Conservation (phyloP, 2,113 vertebrate species). For the Coracopsis vasa region DNA sequence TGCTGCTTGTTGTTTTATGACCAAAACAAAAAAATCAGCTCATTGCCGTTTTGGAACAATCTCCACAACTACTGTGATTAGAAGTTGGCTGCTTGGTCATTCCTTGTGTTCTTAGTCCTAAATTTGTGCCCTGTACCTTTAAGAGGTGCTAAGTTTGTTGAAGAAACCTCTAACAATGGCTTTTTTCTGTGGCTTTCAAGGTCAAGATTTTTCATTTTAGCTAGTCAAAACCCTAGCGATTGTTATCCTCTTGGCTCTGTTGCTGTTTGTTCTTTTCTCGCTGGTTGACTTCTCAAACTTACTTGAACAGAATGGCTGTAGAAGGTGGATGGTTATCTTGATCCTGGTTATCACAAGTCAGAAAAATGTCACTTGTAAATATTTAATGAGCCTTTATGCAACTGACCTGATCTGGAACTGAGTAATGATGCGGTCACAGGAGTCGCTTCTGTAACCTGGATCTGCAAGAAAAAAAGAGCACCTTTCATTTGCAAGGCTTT, state of each 20-base stretch:
- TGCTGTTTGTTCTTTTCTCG: slow-evolving; percentile 12
- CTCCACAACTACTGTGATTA: not conserved
- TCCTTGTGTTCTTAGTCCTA: not conserved
- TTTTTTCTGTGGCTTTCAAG: not conserved
- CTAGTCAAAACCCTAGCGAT: not conserved
- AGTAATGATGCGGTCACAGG: not conserved
- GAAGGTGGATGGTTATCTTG: slow-evolving; percentile 39
- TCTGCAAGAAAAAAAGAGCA: not conserved
- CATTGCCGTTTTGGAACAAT: not conserved
- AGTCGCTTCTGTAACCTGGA: not conserved
- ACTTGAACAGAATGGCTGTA: not conserved
- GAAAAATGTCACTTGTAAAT: slow-evolving; percentile 55
- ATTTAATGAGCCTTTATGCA: slow-evolving; percentile 61
- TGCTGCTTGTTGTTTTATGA: not conserved
- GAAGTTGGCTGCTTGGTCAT: not conserved
- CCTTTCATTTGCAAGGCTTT: not conserved
- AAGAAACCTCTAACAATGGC: not conserved
- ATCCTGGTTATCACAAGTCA: slow-evolving; percentile 36
- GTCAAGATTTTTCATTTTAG: not conserved
- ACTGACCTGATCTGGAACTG: not conserved
- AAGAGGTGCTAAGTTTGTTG: not conserved
- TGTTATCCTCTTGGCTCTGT: not conserved
- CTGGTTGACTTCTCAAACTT: slow-evolving; percentile 8
- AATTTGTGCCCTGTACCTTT: not conserved
- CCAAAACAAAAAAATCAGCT: not conserved